A percentile compares a stretch with the other conserved stretches of the same genome.
Evolutionary conservation across 2,888 invertebrate species (phyloP).

Genomic region (Apomyelois bistriatella): DNA sequence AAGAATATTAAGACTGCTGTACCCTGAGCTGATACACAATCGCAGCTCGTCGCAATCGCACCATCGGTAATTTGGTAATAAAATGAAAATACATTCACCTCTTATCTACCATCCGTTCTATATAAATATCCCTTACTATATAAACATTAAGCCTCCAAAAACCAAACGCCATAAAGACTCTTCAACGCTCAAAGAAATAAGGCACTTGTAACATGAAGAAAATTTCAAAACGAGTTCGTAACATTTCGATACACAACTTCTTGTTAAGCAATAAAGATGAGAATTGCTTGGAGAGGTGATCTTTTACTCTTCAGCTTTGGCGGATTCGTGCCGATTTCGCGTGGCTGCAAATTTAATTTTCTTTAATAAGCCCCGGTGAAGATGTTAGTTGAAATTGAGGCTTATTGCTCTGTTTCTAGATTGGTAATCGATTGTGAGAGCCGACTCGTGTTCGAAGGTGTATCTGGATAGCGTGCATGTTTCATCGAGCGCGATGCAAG

Average conservation of each 20-base stretch:
- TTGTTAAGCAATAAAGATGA: constrained; percentile 11
- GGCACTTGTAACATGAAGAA: constrained; percentile 31
- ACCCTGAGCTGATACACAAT: constrained; percentile 60
- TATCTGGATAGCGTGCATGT: constrained; percentile 70
- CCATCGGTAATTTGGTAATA: constrained; percentile 81
- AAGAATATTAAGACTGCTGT: constrained; percentile 65
- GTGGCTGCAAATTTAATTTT: constrained; percentile 77
- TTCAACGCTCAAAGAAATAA: constrained; percentile 30
- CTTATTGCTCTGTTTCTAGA: constrained; percentile 31
- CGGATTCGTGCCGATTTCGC: constrained; percentile 67
- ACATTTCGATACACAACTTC: constrained; percentile 8
- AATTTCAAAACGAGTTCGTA: constrained; percentile 15
- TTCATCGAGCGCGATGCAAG: constrained; percentile 70
- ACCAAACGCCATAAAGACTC: constrained; percentile 35
- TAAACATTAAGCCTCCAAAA: constrained; percentile 51
- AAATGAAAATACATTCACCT: constrained; percentile 76
- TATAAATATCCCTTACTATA: constrained; percentile 70
- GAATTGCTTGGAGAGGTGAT: constrained; percentile 7
- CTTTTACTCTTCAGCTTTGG: constrained; percentile 35
- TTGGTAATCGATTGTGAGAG: constrained; percentile 26
- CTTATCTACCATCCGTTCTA: constrained; percentile 76
- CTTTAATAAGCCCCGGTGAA: constrained; percentile 66
- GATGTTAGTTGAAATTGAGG: constrained; percentile 28
- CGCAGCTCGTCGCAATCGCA: constrained; percentile 57
- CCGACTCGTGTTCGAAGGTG: constrained; percentile 59